Evolutionary conservation across 2,113 vertebrate genomes (phyloP), one percentile per base, ranked within the genome.

Genomic region (Speoplatyrhinus poulsoni): DNA sequence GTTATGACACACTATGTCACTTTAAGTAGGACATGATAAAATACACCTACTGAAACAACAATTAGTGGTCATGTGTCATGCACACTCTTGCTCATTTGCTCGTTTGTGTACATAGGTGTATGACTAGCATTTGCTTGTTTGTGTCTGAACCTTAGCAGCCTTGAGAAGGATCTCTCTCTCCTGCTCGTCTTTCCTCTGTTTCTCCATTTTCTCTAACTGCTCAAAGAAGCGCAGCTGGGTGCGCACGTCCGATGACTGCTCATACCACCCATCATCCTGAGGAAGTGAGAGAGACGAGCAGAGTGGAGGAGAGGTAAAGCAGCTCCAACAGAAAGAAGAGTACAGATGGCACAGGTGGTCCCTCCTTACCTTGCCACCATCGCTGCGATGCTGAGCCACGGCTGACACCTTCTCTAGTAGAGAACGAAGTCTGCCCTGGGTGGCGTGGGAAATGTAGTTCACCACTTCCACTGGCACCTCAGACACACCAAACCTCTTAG

Each of bases 151-250:
- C 84, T 95, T 94, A 12, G 94, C 94, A 12, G 94, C 94, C 56
- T 94, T 94, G 50, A 95, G 87, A 69, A 95, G 88, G 0, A 95
- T 94, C 80, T 95, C 94, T 68, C 94, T 83, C 85, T 95, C 94
- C 17, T 94, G 93, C 16, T 95, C 94, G n/a, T 95, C 94, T 26
- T 95, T 95, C 62, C 93, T 88, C 85, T 94, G 93, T 67, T 95
- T 95, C 88, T 95, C 94, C 33, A 95, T 88, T 48, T 90, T 77
- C 60, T 95, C 94, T 79, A 95, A 36, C 82, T 95, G 94, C 36
- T 95, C 94, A 12, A 95, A 95, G 83, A 95, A 95, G 32, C 94
- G 91, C 0, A 95, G 74, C 83, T 95, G 94, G 2, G 93, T 83
- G 12, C 93, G 90, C 55, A 93, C 94, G 3, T 95, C 94, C 15